phyloP scores from a whole-genome alignment of 2,888 invertebrate genomes.

The Axea sp. region DNA sequence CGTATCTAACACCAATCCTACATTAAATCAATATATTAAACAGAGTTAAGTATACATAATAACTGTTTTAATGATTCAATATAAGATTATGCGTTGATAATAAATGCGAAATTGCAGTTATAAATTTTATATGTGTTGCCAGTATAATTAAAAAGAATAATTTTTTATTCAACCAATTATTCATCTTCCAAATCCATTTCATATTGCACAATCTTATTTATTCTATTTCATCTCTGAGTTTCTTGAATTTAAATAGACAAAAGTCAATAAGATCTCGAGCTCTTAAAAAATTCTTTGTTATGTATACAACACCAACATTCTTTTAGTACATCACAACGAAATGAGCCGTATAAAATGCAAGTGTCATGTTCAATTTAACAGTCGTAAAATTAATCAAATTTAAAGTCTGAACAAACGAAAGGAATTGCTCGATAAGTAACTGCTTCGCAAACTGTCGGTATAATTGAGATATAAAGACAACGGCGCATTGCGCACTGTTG shows the following conservation, averaged over 20 bases:
- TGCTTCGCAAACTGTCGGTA: constrained; percentile 2
- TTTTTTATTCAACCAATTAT: too few species aligned
- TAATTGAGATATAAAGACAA: neutral
- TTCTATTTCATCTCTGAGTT: too few species aligned
- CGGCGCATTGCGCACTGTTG: neutral
- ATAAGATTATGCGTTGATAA: too few species aligned
- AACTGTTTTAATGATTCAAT: constrained; percentile 10
- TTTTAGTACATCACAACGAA: too few species aligned
- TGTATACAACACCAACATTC: too few species aligned
- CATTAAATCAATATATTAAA: constrained; percentile 35
- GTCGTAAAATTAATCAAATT: constrained; percentile 8
- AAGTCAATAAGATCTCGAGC: neutral
- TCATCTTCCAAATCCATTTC: too few species aligned
- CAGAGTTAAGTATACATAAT: constrained; percentile 31
- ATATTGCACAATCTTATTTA: too few species aligned
- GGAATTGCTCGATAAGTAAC: constrained; percentile 3
- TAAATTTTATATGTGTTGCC: too few species aligned
- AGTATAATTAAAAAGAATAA: too few species aligned
- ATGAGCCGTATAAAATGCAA: neutral
- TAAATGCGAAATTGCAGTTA: too few species aligned
- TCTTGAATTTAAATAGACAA: too few species aligned
- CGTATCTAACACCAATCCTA: constrained; percentile 8
- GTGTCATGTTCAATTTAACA: neutral
- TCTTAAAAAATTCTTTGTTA: too few species aligned
- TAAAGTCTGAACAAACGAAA: neutral